Base-by-base conservation (phyloP, 2,888 invertebrate genomes). In the Busseola fusca region DNA sequence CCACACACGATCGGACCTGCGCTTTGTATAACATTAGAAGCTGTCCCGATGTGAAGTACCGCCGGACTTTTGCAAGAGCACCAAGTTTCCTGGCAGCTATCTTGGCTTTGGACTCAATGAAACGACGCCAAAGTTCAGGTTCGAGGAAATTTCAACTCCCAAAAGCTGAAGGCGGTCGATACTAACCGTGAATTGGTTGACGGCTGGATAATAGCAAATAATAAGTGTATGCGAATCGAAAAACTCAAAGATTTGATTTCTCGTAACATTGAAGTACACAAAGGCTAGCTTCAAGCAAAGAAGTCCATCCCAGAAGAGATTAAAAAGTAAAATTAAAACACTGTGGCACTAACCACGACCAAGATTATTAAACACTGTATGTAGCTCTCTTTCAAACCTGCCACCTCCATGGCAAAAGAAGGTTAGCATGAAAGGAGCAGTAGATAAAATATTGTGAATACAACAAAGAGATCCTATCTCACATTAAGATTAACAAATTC, bases 391-490 rank as follows among this genome's bases (percentile, higher is more conserved):
- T 48, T 34, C 34, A 2, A 34, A n/a, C 10, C 21, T 48, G n/a
- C 21, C 10, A 58, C 21, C 60, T 52, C 9, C 25, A 9, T 42
- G 25, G 21, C 21, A 34, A 34, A 60, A 25, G 10, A 30, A 52
- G 58, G 69, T 60, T 27, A 30, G 0, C 6, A 37, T 62, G 42
- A 74, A 74, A 72, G n/a, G 14, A 30, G 25, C 4, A 25, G 45
- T 21, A 18, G 42, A 62, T 62, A 57, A 71, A 27, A 37, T 57
- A 77, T 45, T 70, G 5, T 16, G 27, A 42, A 72, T 7, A 78
- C 58, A 72, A 64, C 78, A 48, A 34, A 45, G 21, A 78, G 45
- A 75, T 58, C 48, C n/a, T 42, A 64, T 64, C 62, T 59, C 58
- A 12, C 12, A 48, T 14, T 14, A 45, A 34, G 45, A 67, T 67